A percentile compares a stretch with the other conserved stretches of the same genome.
These are phyloP conservation scores for Enteromius afrohamiltoni DNA, from an alignment of 2,797 vertebrate species.

Conservation along the genomic window DNA sequence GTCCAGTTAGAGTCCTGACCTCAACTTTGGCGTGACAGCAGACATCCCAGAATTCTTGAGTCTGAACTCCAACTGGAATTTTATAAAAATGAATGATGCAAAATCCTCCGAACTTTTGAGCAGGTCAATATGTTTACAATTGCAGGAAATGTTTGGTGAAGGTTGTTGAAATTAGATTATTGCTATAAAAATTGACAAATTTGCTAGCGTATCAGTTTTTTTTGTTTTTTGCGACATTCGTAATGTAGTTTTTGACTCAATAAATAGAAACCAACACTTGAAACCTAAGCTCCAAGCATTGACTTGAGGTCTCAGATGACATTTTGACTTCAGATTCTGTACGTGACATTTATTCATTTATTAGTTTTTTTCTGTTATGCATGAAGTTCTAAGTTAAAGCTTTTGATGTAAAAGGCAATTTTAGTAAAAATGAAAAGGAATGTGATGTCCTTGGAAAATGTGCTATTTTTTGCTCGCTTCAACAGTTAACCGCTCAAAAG, in stretches of 20 bases:
- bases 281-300: neutral
- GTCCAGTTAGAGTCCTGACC: constrained; percentile 11
- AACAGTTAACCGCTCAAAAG: neutral
- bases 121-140: neutral
- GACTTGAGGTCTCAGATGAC: neutral
- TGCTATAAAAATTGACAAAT: too few species aligned
- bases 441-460: neutral
- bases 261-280: too few species aligned
- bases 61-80: neutral
- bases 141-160: neutral
- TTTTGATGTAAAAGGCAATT: neutral
- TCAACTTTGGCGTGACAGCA: neutral
- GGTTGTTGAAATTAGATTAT: neutral
- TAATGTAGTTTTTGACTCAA: too few species aligned
- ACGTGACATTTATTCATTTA: neutral
- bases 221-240: too few species aligned
- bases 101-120: neutral
- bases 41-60: neutral
- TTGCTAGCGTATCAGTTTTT: too few species aligned
- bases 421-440: neutral
- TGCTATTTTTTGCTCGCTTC: neutral
- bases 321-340: neutral
- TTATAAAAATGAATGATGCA: too few species aligned
- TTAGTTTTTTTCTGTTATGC: neutral
- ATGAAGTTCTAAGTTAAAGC: neutral